A percentile compares a stretch with the other conserved stretches of the same genome.
Evolutionary conservation across 2,888 invertebrate genomes (phyloP).

Genomic region (Schizotus pectinicornis): DNA sequence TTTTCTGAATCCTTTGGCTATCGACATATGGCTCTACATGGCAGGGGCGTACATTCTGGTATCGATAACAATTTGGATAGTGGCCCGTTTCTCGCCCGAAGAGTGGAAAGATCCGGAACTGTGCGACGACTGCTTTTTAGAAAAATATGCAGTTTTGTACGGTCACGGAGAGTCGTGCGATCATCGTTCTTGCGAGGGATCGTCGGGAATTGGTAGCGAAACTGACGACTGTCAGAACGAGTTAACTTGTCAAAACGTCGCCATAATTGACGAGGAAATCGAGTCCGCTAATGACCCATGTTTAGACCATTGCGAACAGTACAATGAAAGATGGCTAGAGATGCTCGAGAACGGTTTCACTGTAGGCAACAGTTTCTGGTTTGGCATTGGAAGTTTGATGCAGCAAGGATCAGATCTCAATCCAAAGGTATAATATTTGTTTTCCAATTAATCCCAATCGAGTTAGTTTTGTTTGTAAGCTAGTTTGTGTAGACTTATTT

Average conservation of each 20-base stretch:
- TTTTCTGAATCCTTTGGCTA: constrained; percentile 83
- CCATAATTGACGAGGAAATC: constrained; percentile 28
- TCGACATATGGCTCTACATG: constrained; percentile 85
- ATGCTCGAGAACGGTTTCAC: constrained; percentile 80
- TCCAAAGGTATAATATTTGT: constrained; percentile 76
- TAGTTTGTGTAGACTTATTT: too few species aligned
- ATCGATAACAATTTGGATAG: constrained; percentile 80
- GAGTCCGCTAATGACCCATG: constrained; percentile 40
- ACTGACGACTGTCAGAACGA: constrained; percentile 23
- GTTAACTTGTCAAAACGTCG: constrained; percentile 6
- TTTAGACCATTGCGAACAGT: constrained; percentile 33
- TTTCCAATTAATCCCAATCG: constrained; percentile 18
- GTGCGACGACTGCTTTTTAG: constrained; percentile 62
- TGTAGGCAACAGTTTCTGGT: constrained; percentile 92
- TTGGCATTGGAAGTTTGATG: constrained; percentile 93
- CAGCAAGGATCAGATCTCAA: constrained; percentile 92
- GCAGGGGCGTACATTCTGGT: constrained; percentile 81
- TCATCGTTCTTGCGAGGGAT: constrained; percentile 37
- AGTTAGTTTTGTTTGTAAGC: neutral
- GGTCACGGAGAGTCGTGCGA: constrained; percentile 48
- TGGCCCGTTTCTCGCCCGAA: constrained; percentile 83
- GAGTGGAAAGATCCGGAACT: constrained; percentile 75
- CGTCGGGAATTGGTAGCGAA: constrained; percentile 48
- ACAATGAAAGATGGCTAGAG: constrained; percentile 39
- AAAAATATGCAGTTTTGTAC: constrained; percentile 42